These are phyloP conservation scores for Gobiocypris rarus DNA, from an alignment of 2,113 vertebrate genomes.

Conservation along the genomic window DNA sequence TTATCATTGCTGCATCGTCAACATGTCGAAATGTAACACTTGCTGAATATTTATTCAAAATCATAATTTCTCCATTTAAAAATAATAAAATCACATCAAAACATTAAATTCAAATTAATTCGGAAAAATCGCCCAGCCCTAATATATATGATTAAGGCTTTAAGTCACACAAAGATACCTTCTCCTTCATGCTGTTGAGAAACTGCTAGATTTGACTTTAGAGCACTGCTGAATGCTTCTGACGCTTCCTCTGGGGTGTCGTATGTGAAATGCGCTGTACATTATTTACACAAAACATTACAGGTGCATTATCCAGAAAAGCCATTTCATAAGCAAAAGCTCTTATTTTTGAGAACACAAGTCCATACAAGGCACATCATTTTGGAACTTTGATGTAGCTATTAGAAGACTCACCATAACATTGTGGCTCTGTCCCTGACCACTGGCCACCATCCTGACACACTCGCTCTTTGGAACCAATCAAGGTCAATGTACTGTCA, in stretches of 20 bases:
- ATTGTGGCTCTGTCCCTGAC: conserved; percentile 73
- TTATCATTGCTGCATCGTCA: too few species aligned
- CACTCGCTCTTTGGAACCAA: conserved; percentile 70
- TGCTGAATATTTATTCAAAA: too few species aligned
- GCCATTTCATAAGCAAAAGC: background rate
- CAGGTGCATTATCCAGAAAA: background rate
- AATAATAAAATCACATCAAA: too few species aligned
- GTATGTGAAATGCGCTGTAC: conserved; percentile 70
- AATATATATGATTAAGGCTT: background rate
- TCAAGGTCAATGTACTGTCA: conserved; percentile 60
- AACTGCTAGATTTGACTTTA: conserved; percentile 64
- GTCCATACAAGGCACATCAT: background rate
- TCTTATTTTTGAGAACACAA: background rate
- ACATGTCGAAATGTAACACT: too few species aligned
- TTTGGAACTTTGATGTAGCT: background rate
- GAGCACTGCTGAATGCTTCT: conserved; percentile 63
- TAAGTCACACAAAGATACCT: conserved; percentile 50
- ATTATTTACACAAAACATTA: conserved; percentile 28
- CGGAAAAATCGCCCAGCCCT: too few species aligned
- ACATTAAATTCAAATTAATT: too few species aligned
- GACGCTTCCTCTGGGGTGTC: conserved; percentile 73
- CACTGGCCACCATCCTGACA: conserved; percentile 72
- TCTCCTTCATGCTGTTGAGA: conserved; percentile 13
- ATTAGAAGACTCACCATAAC: conserved; percentile 73
- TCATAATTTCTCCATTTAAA: too few species aligned